Evolutionary conservation across 2,888 invertebrate species (phyloP).

Genomic region (Smittia sp.): DNA sequence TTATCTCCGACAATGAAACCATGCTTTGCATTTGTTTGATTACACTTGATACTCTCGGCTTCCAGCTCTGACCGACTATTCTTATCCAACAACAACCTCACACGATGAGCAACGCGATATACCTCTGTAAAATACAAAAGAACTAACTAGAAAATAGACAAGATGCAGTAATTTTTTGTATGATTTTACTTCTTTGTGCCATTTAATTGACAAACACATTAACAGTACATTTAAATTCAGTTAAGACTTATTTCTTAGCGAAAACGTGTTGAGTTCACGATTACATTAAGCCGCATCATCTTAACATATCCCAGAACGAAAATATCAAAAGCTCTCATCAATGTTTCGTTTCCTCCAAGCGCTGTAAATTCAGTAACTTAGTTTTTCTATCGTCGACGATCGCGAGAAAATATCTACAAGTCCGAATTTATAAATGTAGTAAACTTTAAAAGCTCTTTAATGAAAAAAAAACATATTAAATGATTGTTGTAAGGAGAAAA

Average conservation of each 20-base stretch:
- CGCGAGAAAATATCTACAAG: constrained; percentile 44
- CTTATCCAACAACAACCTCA: background rate
- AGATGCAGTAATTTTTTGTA: constrained; percentile 13
- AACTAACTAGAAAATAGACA: background rate
- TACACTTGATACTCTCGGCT: background rate
- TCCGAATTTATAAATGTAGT: constrained; percentile 47
- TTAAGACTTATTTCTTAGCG: constrained; percentile 10
- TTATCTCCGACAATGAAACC: too few relatives aligned
- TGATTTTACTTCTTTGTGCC: constrained; percentile 32
- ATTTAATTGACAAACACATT: constrained; percentile 13
- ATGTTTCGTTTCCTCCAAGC: background rate
- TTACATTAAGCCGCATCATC: background rate
- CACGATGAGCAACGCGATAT: constrained; percentile 27
- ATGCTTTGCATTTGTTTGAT: background rate
- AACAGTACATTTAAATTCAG: background rate
- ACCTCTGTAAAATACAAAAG: constrained; percentile 33
- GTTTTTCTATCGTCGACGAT: constrained; percentile 23
- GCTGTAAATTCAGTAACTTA: background rate
- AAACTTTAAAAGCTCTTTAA: constrained; percentile 19
- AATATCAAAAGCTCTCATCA: background rate
- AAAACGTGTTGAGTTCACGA: background rate
- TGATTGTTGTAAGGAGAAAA: background rate
- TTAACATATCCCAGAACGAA: background rate
- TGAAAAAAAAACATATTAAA: constrained; percentile 5
- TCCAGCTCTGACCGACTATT: background rate